phyloP scores from a whole-genome alignment of 2,888 invertebrate genomes.

The Melieria omissa region DNA sequence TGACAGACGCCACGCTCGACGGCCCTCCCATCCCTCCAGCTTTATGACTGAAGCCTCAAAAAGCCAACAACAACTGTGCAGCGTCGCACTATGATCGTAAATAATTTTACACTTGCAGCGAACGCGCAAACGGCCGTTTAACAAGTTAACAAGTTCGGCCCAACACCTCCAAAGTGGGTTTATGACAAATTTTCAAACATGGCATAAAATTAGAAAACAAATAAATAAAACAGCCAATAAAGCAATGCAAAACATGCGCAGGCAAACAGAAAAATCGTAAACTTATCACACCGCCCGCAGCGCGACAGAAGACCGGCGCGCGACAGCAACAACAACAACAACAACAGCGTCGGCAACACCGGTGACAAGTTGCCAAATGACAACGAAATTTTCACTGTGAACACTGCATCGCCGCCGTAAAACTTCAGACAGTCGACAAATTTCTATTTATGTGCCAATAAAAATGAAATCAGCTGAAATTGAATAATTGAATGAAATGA shows the following conservation, averaged over 20 bases:
- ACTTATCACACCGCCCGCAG: not conserved
- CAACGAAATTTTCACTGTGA: not conserved
- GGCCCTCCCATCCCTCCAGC: too few relatives aligned
- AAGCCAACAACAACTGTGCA: not conserved
- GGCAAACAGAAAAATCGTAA: not conserved
- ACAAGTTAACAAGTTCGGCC: not conserved
- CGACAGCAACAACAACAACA: not conserved
- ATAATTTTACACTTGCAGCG: not conserved
- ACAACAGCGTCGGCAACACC: not conserved
- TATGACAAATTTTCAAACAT: not conserved
- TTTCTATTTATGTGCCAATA: too few relatives aligned
- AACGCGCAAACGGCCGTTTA: not conserved
- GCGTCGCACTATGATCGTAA: not conserved
- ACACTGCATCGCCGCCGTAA: not conserved
- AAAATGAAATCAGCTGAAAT: too few relatives aligned
- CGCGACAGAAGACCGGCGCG: not conserved
- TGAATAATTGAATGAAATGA: too few relatives aligned
- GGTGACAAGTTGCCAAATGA: not conserved
- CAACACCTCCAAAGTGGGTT: not conserved
- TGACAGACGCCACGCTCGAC: too few relatives aligned
- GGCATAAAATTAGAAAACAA: not conserved
- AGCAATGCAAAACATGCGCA: not conserved
- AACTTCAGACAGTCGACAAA: not conserved
- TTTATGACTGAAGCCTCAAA: not conserved
- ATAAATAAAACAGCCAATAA: conserved; percentile 1